Base-by-base conservation (phyloP, 2,797 vertebrate species). In the Sebastolobus alascanus region DNA sequence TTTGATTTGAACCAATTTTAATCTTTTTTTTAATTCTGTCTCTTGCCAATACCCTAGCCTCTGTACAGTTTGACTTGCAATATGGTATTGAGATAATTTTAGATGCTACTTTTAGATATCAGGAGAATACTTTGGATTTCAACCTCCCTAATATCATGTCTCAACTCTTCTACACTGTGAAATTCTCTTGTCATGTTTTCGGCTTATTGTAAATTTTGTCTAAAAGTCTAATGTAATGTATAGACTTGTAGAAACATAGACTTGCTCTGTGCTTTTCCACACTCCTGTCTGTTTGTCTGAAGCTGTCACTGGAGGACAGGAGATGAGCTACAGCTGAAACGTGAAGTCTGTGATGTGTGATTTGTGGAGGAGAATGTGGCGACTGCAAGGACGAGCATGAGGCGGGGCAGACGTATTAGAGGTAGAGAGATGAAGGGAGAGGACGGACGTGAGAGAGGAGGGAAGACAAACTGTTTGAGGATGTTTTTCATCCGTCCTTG, bases 401-500 rank as follows among this genome's bases (percentile, higher is more conserved):
- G 61, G 43, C 29, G 10, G 68, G 59, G 38, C 16, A 13, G 55
- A 33, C 1, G 18, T 43, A 46, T 60, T 33, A 60, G 52, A 59
- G 68, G 25, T 38, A 29, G 55, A 8, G 16, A 6, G 38, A n/a
- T 22, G 27, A 31, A n/a, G 54, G 33, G 52, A 37, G 68, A 60
- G 60, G 67, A 37, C 6, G 22, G 50, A 64, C 1, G 13, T 20
- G 55, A 73, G 73, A 64, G 66, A 46, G 22, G 64, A 87, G 29
- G 29, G 22, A 69, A 69, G 71, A 75, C 66, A 71, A 82, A 77
- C 80, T 67, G 73, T 75, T 25, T 50, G 1, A 69, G 74, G 74
- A 77, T 79, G 66, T 80, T 87, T 84, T 79, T 80, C 58, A 61
- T 79, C 43, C 3, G 77, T 73, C 84, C 85, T 87, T 87, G 83